phyloP scores from a whole-genome alignment of 2,797 vertebrate species.

The Arctocebus calabarensis region DNA sequence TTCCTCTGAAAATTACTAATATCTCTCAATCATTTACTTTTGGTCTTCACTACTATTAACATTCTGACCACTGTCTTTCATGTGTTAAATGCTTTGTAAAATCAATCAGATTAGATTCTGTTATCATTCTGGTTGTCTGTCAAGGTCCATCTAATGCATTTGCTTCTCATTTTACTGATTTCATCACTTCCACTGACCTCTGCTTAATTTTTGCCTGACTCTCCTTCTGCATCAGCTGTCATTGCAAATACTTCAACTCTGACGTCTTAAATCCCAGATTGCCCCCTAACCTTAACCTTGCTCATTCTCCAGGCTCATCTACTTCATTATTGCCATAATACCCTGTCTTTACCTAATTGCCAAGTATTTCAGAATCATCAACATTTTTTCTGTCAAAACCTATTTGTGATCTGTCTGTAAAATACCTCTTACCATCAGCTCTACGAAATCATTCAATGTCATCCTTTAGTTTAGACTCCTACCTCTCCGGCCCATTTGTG shows the following conservation, averaged over 20 bases:
- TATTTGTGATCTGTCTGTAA: background rate
- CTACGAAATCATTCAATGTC: background rate
- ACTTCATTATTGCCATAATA: conserved; percentile 4
- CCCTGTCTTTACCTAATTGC: background rate
- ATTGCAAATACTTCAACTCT: background rate
- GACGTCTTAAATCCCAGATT: background rate
- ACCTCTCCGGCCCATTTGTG: background rate
- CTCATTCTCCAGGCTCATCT: background rate
- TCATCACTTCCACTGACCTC: background rate
- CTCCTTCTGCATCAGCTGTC: background rate
- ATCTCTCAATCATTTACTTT: conserved; percentile 3
- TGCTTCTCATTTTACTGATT: background rate
- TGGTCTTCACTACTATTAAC: background rate
- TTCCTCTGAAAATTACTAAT: conserved; percentile 9
- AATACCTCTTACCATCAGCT: background rate
- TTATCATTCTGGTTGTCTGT: background rate
- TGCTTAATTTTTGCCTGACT: background rate
- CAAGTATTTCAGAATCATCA: background rate
- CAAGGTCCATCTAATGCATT: background rate
- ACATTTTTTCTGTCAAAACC: background rate
- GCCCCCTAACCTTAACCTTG: background rate
- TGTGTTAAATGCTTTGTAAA: conserved; percentile 10
- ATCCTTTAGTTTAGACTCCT: background rate
- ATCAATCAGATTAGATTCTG: background rate
- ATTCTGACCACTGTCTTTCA: background rate